These are phyloP conservation scores for Psilopsiagon aurifrons DNA, from an alignment of 2,113 vertebrate species.

Conservation along the genomic window DNA sequence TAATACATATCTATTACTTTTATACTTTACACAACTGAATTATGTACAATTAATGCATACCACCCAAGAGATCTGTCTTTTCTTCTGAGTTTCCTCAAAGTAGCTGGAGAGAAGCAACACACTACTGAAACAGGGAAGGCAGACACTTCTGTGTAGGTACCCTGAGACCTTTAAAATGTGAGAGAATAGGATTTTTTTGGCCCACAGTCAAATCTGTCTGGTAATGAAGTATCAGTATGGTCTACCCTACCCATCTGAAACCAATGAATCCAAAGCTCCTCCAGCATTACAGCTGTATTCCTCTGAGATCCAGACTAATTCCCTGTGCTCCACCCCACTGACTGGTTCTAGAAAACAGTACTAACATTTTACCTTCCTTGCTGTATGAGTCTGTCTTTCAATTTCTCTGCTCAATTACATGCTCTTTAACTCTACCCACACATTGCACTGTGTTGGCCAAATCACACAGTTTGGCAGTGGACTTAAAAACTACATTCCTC, in stretches of 20 bases:
- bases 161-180: background rate
- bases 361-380: background rate
- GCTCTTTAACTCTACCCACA: slow-evolving; percentile 25
- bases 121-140: background rate
- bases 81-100: background rate
- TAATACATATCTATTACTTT: background rate
- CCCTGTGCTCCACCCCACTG: background rate
- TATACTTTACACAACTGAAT: background rate
- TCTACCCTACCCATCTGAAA: background rate
- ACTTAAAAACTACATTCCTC: background rate
- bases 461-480: slow-evolving; percentile 7
- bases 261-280: background rate
- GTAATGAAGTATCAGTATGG: background rate
- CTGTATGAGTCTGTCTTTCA: background rate
- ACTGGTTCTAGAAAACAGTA: background rate
- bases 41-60: background rate
- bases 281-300: background rate
- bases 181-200: background rate
- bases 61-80: background rate
- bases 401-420: background rate
- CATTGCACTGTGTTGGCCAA: background rate
- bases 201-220: background rate
- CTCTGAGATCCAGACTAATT: background rate
- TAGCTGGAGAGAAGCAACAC: background rate
- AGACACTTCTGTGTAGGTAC: background rate